A percentile compares a stretch with the other conserved stretches of the same genome.
phyloP scores from a whole-genome alignment of 2,113 vertebrate genomes.

The Dascyllus trimaculatus region DNA sequence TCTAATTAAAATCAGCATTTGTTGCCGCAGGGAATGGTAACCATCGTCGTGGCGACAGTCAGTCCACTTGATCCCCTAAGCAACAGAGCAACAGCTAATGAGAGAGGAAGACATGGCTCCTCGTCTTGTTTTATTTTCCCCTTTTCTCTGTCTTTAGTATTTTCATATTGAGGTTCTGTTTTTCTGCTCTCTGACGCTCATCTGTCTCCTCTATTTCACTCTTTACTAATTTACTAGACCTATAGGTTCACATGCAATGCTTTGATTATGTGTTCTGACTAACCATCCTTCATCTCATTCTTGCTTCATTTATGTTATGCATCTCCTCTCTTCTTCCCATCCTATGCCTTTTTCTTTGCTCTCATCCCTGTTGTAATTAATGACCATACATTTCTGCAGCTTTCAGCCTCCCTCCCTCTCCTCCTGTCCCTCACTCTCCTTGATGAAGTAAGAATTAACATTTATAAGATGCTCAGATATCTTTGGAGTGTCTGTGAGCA shows the following conservation, averaged over 20 bases:
- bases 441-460: slow-evolving; percentile 50
- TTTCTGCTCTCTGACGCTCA: slow-evolving; percentile 10
- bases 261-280: slow-evolving; percentile 57
- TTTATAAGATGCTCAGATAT: slow-evolving; percentile 58
- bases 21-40: slow-evolving; percentile 61
- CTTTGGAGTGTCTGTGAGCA: slow-evolving; percentile 40
- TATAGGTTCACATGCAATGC: slow-evolving; percentile 14
- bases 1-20: slow-evolving; percentile 79
- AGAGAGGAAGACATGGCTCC: slow-evolving; percentile 53
- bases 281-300: slow-evolving; percentile 40
- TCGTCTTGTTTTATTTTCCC: slow-evolving; percentile 26
- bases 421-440: slow-evolving; percentile 15
- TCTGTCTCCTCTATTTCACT: slow-evolving; percentile 26
- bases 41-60: slow-evolving; percentile 56
- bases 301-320: slow-evolving; percentile 37
- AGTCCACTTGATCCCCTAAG: slow-evolving; percentile 63
- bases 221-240: slow-evolving; percentile 46
- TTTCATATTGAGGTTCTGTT: slow-evolving; percentile 39
- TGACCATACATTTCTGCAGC: slow-evolving; percentile 41
- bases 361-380: slow-evolving; percentile 50
- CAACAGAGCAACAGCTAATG: slow-evolving; percentile 74
- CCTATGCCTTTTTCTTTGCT: slow-evolving; percentile 4
- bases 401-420: slow-evolving; percentile 8
- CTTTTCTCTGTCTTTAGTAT: slow-evolving; percentile 36
- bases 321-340: slow-evolving; percentile 5